Base-by-base conservation (phyloP, 2,888 invertebrate genomes). In the Lycophotia porphyrea region DNA sequence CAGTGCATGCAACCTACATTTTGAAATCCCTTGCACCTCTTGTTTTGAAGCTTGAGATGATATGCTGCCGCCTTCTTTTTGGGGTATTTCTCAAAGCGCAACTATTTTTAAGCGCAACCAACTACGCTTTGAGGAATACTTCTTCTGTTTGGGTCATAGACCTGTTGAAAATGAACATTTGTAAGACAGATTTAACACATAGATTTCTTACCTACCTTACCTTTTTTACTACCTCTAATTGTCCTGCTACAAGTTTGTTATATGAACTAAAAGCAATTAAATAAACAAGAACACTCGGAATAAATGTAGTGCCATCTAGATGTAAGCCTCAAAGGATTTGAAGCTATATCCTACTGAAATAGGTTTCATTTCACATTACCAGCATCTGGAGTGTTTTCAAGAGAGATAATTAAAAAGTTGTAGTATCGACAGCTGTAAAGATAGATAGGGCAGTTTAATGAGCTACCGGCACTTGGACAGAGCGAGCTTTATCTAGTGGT, bases 391-490 rank as follows among this genome's bases (percentile, higher is more conserved):
- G 81, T 81, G 76, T 73, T 69, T 65, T 75, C 42, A 63, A 71
- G 47, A 83, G 64, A 70, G 61, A 64, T 87, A 82, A 87, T 87
- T 87, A 87, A 87, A 87, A 87, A 84, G 76, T 86, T 79, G 58
- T 58, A 61, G 60, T 74, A 81, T 84, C 73, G 66, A 69, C 66
- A 74, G 86, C 58, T 82, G 80, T 79, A 77, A 76, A 80, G 87
- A 87, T 74, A 81, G 79, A 87, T 86, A 84, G 64, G 84, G 61
- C 71, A 78, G 71, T 76, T 88, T 85, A 76, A 88, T 88, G 84
- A 85, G 78, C 76, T 75, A 36, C 36, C 36, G 18, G 60, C 47
- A 75, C 74, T 81, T 18, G 60, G 44, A 58, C 36, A 36, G 60
- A 52, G 24, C 5, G 0, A 52, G 21, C 15, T 36, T 73, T 64